phyloP scores from a whole-genome alignment of 92 coral and sea anemone genomes.

The Epizoanthus scotinus region DNA sequence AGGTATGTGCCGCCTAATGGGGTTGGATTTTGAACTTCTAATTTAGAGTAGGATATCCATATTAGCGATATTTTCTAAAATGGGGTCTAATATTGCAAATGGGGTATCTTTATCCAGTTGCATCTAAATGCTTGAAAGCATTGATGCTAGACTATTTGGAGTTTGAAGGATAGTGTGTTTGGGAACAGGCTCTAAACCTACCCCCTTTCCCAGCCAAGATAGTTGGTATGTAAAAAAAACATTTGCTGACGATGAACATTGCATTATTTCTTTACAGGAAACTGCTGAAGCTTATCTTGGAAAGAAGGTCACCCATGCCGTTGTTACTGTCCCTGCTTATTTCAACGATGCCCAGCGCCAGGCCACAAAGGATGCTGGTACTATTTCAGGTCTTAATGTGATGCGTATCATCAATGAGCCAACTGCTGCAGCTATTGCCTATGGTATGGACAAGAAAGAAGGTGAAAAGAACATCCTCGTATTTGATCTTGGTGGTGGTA shows the following conservation, averaged over 20 bases:
- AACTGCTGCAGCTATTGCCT: constrained; percentile 98
- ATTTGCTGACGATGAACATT: no score
- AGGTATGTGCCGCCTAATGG: no score
- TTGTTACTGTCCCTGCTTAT: constrained; percentile 98
- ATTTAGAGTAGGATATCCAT: no score
- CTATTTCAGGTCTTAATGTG: constrained; percentile 89
- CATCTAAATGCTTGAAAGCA: no score
- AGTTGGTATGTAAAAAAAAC: neutral
- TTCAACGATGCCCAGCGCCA: constrained; percentile 98
- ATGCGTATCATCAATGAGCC: constrained; percentile 99
- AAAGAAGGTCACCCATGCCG: constrained; percentile 98
- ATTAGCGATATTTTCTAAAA: no score
- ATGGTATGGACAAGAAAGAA: constrained; percentile 97
- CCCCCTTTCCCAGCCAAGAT: neutral
- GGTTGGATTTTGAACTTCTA: no score
- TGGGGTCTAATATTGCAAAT: no score
- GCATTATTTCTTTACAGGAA: constrained; percentile 61
- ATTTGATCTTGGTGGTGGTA: constrained; percentile 98
- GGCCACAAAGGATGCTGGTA: constrained; percentile 97
- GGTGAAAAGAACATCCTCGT: constrained; percentile 98
- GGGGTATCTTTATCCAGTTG: no score
- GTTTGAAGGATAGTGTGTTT: no score
- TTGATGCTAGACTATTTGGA: no score
- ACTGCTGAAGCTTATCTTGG: constrained; percentile 98
- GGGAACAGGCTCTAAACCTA: no score